Percentiles rank a stretch among this genome's conserved stretches.
Evolutionary conservation across 2,888 invertebrate genomes (phyloP).

Genomic region (Prosopocoilus inquinatus): DNA sequence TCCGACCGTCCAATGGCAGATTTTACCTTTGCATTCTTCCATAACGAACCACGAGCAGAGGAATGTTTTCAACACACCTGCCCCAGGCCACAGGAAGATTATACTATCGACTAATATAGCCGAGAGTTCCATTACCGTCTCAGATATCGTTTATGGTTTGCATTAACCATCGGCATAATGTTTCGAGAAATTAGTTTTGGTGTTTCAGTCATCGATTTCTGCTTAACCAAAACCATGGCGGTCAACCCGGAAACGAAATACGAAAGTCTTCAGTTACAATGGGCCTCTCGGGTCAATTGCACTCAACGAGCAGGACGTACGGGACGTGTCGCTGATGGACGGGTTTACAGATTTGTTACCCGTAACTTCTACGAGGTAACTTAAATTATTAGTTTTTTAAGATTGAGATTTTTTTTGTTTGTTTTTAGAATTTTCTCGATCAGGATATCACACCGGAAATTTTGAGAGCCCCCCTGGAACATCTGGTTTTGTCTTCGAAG

Average conservation of each 20-base stretch:
- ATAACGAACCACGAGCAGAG: slow-evolving; percentile 67
- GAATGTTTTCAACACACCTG: slow-evolving; percentile 60
- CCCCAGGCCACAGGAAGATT: slow-evolving; percentile 71
- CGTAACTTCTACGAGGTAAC: slow-evolving; percentile 64
- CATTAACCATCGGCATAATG: background rate
- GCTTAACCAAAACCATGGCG: slow-evolving; percentile 79
- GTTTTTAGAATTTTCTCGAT: slow-evolving; percentile 51
- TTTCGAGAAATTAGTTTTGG: slow-evolving; percentile 7
- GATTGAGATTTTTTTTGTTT: slow-evolving; percentile 6
- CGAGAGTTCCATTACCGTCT: slow-evolving; percentile 89
- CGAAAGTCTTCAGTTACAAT: slow-evolving; percentile 72
- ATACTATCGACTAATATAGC: slow-evolving; percentile 90
- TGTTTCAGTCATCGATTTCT: slow-evolving; percentile 85
- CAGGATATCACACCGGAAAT: slow-evolving; percentile 72
- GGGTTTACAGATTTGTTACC: slow-evolving; percentile 80
- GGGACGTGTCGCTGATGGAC: slow-evolving; percentile 81
- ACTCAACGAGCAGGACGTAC: slow-evolving; percentile 88
- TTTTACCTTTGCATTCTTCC: slow-evolving; percentile 60
- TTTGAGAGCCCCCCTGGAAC: slow-evolving; percentile 76
- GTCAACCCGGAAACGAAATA: slow-evolving; percentile 77
- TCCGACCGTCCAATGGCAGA: slow-evolving; percentile 37
- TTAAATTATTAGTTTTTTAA: slow-evolving; percentile 21
- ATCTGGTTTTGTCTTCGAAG: slow-evolving; percentile 78
- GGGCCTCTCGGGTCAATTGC: slow-evolving; percentile 90
- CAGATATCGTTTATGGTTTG: slow-evolving; percentile 78